Evolutionary conservation across 2,888 invertebrate genomes (phyloP).

Genomic region (Lasioglossum oenotherae): DNA sequence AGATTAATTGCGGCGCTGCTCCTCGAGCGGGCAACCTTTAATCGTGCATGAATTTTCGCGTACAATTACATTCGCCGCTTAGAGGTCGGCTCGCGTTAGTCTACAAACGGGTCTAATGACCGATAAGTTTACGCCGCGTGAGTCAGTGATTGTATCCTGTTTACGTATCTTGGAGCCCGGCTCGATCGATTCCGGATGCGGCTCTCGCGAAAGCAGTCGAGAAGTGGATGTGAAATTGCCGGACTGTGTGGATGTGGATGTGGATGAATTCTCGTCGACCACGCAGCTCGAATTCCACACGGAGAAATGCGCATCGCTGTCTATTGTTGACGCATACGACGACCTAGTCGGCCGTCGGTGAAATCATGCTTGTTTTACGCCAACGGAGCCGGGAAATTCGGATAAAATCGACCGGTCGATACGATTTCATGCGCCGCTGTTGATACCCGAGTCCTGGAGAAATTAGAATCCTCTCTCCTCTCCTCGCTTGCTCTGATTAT

Average conservation of each 20-base stretch:
- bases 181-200: constrained; percentile 75
- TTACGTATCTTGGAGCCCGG: constrained; percentile 54
- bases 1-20: constrained; percentile 20
- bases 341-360: constrained; percentile 44
- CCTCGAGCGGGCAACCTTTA: background rate
- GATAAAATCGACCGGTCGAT: background rate
- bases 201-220: constrained; percentile 73
- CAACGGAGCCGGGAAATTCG: constrained; percentile 24
- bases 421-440: background rate
- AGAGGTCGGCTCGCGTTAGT: constrained; percentile 18
- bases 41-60: constrained; percentile 45
- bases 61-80: constrained; percentile 9
- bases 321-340: constrained; percentile 62
- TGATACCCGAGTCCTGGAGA: background rate
- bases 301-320: constrained; percentile 64
- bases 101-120: constrained; percentile 58
- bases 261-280: constrained; percentile 45
- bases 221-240: constrained; percentile 50
- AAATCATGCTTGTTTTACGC: constrained; percentile 48
- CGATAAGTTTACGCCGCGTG: constrained; percentile 36
- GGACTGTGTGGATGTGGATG: background rate
- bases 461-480: background rate
- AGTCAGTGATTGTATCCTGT: constrained; percentile 69
- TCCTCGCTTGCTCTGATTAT: too few species aligned
- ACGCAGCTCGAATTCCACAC: constrained; percentile 66